phyloP scores from a whole-genome alignment of 2,797 vertebrate species.

The Nannoperca obscura region DNA sequence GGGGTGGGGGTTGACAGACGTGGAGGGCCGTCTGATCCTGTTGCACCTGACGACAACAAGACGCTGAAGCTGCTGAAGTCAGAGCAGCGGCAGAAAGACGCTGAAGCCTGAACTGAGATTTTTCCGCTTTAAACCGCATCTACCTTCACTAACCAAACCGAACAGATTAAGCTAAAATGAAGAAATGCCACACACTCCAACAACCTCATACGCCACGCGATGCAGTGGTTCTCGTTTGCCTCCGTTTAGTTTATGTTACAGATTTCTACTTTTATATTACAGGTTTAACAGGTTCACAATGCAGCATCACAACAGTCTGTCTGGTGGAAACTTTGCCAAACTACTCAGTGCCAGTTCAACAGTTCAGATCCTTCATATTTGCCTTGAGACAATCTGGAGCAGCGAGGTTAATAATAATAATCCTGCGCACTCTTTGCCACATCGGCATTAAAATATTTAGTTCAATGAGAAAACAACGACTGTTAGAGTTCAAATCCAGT shows the following conservation, averaged over 20 bases:
- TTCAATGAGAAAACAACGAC: slow-evolving; percentile 35
- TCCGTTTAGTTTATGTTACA: slow-evolving; percentile 73
- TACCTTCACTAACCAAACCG: slow-evolving; percentile 84
- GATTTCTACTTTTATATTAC: slow-evolving; percentile 79
- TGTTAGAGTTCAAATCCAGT: slow-evolving; percentile 32
- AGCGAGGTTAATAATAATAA: slow-evolving; percentile 38
- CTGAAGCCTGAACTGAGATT: slow-evolving; percentile 64
- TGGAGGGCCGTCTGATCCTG: slow-evolving; percentile 11
- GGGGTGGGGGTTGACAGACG: not conserved
- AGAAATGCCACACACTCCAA: slow-evolving; percentile 82
- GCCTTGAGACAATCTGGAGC: slow-evolving; percentile 86
- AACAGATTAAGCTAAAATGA: slow-evolving; percentile 80
- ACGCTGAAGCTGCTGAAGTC: slow-evolving; percentile 23
- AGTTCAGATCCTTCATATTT: slow-evolving; percentile 67
- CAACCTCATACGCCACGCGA: slow-evolving; percentile 80
- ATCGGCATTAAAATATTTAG: slow-evolving; percentile 21
- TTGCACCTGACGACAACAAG: slow-evolving; percentile 23
- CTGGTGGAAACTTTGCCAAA: slow-evolving; percentile 74
- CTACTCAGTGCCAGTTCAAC: slow-evolving; percentile 79
- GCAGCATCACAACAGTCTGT: slow-evolving; percentile 60
- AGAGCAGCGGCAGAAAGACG: slow-evolving; percentile 32
- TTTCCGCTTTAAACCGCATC: slow-evolving; percentile 86
- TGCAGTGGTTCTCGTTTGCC: slow-evolving; percentile 67
- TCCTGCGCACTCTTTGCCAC: slow-evolving; percentile 47
- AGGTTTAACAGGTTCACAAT: slow-evolving; percentile 66